These are phyloP conservation scores for Melopsittacus undulatus DNA, from an alignment of 2,797 vertebrate genomes.

Conservation along the genomic window DNA sequence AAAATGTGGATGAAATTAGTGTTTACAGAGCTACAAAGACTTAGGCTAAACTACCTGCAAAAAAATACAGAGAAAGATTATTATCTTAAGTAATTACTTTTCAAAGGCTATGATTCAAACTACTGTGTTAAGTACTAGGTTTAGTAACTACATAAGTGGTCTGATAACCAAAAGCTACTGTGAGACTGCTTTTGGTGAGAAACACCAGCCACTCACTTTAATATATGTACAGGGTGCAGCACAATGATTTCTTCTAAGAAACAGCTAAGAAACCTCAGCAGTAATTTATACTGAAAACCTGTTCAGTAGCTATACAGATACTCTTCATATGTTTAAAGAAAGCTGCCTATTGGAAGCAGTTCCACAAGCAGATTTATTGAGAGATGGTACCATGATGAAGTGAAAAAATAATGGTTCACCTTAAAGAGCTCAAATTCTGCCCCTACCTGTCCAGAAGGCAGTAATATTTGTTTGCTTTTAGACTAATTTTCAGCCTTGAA, in stretches of 20 bases:
- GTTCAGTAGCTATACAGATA: not conserved
- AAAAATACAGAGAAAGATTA: not conserved
- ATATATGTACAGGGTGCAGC: not conserved
- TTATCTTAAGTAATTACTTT: not conserved
- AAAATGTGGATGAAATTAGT: not conserved
- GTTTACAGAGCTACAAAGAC: not conserved
- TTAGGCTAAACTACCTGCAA: not conserved
- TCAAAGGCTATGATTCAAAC: not conserved
- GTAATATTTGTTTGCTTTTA: not conserved
- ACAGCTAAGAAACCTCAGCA: not conserved
- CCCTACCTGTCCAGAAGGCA: not conserved
- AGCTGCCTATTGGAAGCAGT: not conserved
- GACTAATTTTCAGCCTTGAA: not conserved
- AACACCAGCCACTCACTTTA: not conserved
- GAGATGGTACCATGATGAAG: not conserved
- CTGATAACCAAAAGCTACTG: not conserved
- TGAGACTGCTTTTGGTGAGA: not conserved
- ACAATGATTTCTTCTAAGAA: not conserved
- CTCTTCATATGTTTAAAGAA: not conserved
- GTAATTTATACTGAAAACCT: not conserved
- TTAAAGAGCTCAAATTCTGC: not conserved
- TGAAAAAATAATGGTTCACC: not conserved
- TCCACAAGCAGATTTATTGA: not conserved
- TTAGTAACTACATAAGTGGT: accelerated
- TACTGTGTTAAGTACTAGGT: not conserved